phyloP scores from a whole-genome alignment of 2,888 invertebrate genomes.

The Meteorus cinctellus region DNA sequence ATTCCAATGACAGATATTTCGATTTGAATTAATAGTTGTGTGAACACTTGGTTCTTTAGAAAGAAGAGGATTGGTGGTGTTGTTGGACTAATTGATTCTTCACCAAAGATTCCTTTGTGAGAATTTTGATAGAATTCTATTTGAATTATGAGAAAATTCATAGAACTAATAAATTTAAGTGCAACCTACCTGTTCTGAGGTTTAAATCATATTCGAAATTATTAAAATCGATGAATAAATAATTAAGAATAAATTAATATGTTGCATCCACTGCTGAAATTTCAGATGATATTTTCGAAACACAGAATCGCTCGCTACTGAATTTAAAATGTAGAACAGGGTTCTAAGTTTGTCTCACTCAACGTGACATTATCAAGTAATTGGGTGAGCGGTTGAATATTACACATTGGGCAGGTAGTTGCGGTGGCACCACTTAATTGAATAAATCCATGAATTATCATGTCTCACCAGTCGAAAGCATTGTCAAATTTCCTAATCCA shows the following conservation, averaged over 20 bases:
- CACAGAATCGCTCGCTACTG: not conserved
- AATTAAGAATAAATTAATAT: too few relatives aligned
- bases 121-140: too few relatives aligned
- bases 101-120: too few relatives aligned
- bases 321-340: not conserved
- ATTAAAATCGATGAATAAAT: too few relatives aligned
- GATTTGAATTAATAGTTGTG: not conserved
- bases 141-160: too few relatives aligned
- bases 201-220: too few relatives aligned
- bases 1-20: not conserved
- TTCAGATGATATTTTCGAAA: too few relatives aligned
- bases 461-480: not conserved
- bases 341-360: not conserved
- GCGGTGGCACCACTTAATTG: conserved; percentile 25
- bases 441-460: conserved; percentile 46
- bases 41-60: not conserved
- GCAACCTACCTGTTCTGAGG: too few relatives aligned
- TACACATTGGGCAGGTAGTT: conserved; percentile 18
- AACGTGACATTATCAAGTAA: conserved; percentile 27
- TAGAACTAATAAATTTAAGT: too few relatives aligned
- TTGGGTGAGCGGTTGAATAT: conserved; percentile 25
- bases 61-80: not conserved
- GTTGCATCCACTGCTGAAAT: too few relatives aligned
- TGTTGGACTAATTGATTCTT: too few relatives aligned
- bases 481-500: not conserved